Evolutionary conservation across 2,797 vertebrate genomes (phyloP), one percentile per base, ranked within the genome.

Genomic region (Oceanodroma leucorhoa): DNA sequence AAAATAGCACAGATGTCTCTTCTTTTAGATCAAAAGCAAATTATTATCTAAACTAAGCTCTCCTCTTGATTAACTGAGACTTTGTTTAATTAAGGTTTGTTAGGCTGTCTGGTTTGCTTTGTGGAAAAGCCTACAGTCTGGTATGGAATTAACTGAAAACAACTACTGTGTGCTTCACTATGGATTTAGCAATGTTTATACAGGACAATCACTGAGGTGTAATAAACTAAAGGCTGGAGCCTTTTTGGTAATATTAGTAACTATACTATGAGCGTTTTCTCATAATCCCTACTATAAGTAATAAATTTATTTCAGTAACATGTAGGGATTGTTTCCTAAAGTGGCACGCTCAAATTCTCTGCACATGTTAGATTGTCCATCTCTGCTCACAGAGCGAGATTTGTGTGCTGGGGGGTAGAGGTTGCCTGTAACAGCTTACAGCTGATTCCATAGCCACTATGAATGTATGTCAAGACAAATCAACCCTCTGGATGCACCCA

Each of bases 51-150:
- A 89, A 92, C 83, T 90, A 92, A 95, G 83, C 86, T 85, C 87
- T 90, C 38, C 64, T 65, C 89, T 86, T 93, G 83, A 95, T 85
- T 78, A 92, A 82, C 60, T 32, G 34, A 95, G 94, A 94, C 94
- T 91, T 90, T 95, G 96, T 96, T 96, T 96, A 95, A 92, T 93
- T 90, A 97, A 94, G 91, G 29, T 77, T 93, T 82, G 53, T 91
- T 93, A 82, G 76, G 91, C 91, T 86, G 93, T 97, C 84, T 90
- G 73, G 92, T 93, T 97, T 96, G 80, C 72, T 96, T 92, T 80
- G 85, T 72, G 69, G 65, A 85, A 91, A 83, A 94, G 65, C 60
- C 94, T 89, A 80, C 82, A 79, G 87, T 85, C 94, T 89, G 57
- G n/a, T 80, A 75, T 29, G 36, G 82, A 93, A 85, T 93, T 84